A percentile compares a stretch with the other conserved stretches of the same genome.
Conservation (phyloP, 1,140 invertebrate genomes). For the Drosophila micromelanica region DNA sequence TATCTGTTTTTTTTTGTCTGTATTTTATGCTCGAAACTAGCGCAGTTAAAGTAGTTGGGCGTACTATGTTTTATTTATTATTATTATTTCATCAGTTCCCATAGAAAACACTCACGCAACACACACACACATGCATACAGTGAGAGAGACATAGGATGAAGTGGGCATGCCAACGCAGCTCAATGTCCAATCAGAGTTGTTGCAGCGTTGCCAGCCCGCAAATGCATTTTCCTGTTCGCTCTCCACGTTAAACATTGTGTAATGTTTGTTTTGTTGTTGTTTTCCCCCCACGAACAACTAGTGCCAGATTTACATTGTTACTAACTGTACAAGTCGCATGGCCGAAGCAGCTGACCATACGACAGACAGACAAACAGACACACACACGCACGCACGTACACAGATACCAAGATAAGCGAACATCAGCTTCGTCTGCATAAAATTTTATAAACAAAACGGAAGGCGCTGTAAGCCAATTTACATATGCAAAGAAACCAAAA, state of each 20-base stretch:
- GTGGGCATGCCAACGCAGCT: constrained; percentile 49
- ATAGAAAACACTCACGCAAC: background rate
- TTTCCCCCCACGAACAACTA: constrained; percentile 16
- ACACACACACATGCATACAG: background rate
- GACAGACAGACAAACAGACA: no score
- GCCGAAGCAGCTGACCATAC: constrained; percentile 42
- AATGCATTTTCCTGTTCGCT: constrained; percentile 27
- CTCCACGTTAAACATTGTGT: constrained; percentile 38
- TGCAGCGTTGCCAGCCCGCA: constrained; percentile 41
- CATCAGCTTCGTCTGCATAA: constrained; percentile 24
- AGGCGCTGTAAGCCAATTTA: constrained; percentile 41
- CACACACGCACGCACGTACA: background rate
- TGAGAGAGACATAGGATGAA: constrained; percentile 16
- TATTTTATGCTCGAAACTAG: constrained; percentile 5
- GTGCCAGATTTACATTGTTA: constrained; percentile 44
- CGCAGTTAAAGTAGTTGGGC: constrained; percentile 7
- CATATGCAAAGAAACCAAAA: constrained; percentile 34
- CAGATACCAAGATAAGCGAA: background rate
- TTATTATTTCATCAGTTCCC: constrained; percentile 30
- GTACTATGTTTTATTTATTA: constrained; percentile 9
- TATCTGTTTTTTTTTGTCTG: constrained; percentile 13
- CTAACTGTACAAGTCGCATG: constrained; percentile 45
- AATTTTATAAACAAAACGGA: constrained; percentile 46
- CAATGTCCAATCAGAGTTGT: constrained; percentile 44
- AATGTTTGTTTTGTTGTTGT: constrained; percentile 36